Evolutionary conservation across 1,140 invertebrate genomes (phyloP).

Genomic region (Hylaeus volcanicus): DNA sequence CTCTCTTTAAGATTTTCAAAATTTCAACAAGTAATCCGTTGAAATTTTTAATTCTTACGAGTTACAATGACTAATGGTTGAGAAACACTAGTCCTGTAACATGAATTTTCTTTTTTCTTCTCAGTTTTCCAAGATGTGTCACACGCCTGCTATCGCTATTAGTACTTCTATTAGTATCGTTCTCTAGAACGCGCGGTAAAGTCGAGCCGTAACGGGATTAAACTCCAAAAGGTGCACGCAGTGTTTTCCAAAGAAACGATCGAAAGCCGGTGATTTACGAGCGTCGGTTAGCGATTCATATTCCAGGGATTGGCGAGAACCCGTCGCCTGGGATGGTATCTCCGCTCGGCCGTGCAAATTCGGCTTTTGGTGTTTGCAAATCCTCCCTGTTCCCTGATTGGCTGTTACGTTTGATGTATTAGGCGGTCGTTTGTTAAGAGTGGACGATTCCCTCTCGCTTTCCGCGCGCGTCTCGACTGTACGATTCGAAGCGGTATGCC

Average conservation of each 20-base stretch:
- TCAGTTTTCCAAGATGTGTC: no score
- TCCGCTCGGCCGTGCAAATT: conserved; percentile 11
- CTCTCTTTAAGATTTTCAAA: no score
- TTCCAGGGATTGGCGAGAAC: conserved; percentile 11
- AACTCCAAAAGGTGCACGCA: not conserved
- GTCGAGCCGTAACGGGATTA: not conserved
- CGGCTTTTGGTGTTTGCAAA: conserved; percentile 14
- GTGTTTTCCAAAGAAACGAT: not conserved
- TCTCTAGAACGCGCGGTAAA: no score
- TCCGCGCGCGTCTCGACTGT: not conserved
- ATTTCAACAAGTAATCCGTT: no score
- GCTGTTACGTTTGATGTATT: not conserved
- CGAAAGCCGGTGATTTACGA: not conserved
- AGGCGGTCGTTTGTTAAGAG: not conserved
- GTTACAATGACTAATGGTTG: no score
- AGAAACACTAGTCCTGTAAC: no score
- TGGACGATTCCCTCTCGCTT: not conserved
- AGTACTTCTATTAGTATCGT: no score
- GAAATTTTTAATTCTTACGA: no score
- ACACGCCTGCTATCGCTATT: no score
- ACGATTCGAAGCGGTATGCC: not conserved
- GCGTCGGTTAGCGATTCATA: conserved; percentile 2
- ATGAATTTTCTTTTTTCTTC: no score
- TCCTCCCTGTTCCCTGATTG: not conserved
- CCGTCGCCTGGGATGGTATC: not conserved